Base-by-base conservation (phyloP, 1,140 invertebrate species). In the Danaus plexippus region DNA sequence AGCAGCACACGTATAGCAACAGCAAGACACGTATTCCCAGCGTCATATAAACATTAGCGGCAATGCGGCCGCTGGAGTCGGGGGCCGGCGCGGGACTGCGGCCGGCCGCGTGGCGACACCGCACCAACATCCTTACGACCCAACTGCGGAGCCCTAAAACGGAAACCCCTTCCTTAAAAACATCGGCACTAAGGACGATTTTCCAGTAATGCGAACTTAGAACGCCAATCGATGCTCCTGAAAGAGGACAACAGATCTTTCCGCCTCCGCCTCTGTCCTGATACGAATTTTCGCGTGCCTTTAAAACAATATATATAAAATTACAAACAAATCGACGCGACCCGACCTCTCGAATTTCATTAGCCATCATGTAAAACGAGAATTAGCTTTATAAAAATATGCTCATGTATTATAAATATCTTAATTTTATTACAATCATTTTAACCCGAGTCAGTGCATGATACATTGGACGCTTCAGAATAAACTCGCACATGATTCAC, bases 191-290 rank as follows among this genome's bases (percentile, higher is more conserved):
- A 81, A 63, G 53, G 67, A 13, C 43, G 49, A 61, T 48, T 66
- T 56, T 80, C 61, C 51, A 8, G 8, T 44, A 49, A 0, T n/a
- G 11, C 2, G 1, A 48, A 44, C 7, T 42, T 52, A 70, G 57
- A 71, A 70, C 71, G 65, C 75, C 74, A 85, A 85, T 85, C 81
- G 81, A 85, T 85, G 79, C 72, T 75, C 74, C 73, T 76, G 77
- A 62, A 80, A 80, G 78, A 81, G 77, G 77, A 82, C 77, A 79
- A 77, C 73, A 80, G 69, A 80, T 77, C 77, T 75, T 76, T 80
- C 75, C 77, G 81, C 76, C 79, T 77, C 73, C 77, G 73, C 73
- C 78, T 66, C 75, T 72, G 70, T 73, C 68, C 68, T 62, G 57
- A 66, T 65, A 71, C 63, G 64, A 75, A 72, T 75, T 73, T 78